Conservation (phyloP, 2,113 vertebrate genomes). For the Phycodurus eques region DNA sequence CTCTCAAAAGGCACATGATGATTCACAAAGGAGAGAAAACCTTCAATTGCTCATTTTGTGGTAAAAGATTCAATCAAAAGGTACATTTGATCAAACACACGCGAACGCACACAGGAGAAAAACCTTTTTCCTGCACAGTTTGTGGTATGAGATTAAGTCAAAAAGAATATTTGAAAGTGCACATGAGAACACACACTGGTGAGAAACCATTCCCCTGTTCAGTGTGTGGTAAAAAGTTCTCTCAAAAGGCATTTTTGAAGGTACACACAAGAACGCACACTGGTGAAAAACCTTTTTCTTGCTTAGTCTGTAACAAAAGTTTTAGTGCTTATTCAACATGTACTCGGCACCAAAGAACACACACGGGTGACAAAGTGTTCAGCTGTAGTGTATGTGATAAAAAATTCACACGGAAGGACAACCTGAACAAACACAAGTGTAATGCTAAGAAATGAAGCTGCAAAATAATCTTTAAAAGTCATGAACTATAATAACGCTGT, state of each 20-base stretch:
- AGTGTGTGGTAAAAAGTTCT: neutral
- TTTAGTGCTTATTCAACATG: neutral
- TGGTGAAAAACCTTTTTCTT: neutral
- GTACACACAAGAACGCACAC: neutral
- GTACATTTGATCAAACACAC: no score
- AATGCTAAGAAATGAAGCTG: neutral
- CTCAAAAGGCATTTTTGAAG: neutral
- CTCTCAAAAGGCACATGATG: neutral
- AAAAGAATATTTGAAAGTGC: no score
- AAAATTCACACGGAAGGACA: neutral
- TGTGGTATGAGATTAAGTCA: no score
- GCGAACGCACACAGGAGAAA: no score
- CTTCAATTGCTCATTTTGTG: neutral
- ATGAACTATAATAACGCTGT: no score
- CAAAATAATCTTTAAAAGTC: no score
- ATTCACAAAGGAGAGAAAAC: neutral
- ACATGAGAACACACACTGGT: no score
- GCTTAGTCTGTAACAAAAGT: neutral
- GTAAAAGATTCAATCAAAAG: neutral
- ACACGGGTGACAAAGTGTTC: neutral
- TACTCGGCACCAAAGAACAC: neutral
- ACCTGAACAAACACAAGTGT: neutral
- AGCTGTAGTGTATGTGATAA: neutral
- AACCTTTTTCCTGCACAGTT: no score
- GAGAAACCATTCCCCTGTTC: no score